Evolutionary conservation across 2,113 vertebrate genomes (phyloP).

Genomic region (Thomomys bottae): DNA sequence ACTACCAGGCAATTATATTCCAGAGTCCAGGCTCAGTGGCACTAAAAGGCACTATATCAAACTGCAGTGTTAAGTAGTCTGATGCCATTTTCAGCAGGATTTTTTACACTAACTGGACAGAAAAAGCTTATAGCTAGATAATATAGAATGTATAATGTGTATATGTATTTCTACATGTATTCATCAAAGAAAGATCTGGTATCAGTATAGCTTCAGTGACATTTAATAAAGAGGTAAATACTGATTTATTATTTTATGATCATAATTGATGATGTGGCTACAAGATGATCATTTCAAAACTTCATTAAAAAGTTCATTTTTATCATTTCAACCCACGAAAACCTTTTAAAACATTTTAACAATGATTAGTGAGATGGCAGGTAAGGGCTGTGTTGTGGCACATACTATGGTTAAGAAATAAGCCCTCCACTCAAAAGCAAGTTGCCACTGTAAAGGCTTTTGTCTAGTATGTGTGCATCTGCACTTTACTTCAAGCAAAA

Average conservation of each 20-base stretch:
- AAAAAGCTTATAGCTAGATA: constrained; percentile 42
- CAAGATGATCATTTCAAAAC: constrained; percentile 42
- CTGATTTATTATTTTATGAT: constrained; percentile 16
- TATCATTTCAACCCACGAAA: constrained; percentile 12
- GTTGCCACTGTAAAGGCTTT: background rate
- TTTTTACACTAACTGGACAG: constrained; percentile 71
- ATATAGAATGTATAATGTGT: background rate
- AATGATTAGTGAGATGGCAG: background rate
- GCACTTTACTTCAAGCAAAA: background rate
- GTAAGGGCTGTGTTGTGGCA: background rate
- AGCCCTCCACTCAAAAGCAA: constrained; percentile 22
- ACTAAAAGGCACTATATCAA: constrained; percentile 95
- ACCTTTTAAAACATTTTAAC: background rate
- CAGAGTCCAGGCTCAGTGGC: constrained; percentile 91
- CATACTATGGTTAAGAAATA: background rate
- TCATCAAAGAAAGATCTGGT: background rate
- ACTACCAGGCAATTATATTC: constrained; percentile 91
- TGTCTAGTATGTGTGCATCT: background rate
- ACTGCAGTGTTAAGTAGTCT: constrained; percentile 89
- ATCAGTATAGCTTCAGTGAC: background rate
- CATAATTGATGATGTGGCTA: constrained; percentile 48
- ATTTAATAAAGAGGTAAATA: constrained; percentile 33
- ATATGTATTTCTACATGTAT: background rate
- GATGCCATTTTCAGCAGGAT: constrained; percentile 80
- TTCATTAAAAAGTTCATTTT: constrained; percentile 34